phyloP scores from a whole-genome alignment of 2,797 vertebrate species.

The Melanotaenia maccullochi region DNA sequence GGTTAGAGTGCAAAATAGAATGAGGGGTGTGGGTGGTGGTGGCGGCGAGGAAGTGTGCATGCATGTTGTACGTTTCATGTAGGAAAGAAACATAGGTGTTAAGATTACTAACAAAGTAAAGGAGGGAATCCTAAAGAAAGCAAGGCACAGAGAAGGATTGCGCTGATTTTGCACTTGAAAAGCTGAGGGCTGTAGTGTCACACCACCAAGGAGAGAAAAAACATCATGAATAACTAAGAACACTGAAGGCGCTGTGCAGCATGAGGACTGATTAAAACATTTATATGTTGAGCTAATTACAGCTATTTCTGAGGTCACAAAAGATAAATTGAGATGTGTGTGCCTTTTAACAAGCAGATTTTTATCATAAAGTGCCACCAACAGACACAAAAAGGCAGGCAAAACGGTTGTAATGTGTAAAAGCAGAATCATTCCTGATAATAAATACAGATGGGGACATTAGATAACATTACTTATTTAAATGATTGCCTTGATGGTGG shows the following conservation, averaged over 20 bases:
- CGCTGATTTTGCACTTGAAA: constrained; percentile 1
- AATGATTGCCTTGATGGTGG: constrained; percentile 18
- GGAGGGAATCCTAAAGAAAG: background rate
- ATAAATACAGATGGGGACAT: constrained; percentile 41
- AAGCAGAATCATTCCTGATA: constrained; percentile 19
- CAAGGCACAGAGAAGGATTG: background rate
- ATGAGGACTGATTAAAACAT: constrained; percentile 49
- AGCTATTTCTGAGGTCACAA: constrained; percentile 56
- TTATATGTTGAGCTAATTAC: constrained; percentile 62
- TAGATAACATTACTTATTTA: constrained; percentile 58
- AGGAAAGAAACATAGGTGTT: constrained; percentile 1
- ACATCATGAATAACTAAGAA: constrained; percentile 36
- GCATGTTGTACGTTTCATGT: background rate
- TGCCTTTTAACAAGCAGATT: constrained; percentile 51
- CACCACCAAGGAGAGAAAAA: constrained; percentile 29
- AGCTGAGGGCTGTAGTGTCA: constrained; percentile 5
- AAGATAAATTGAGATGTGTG: constrained; percentile 52
- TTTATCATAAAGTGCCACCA: constrained; percentile 36
- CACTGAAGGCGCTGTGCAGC: constrained; percentile 21
- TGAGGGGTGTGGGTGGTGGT: no score
- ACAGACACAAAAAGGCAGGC: constrained; percentile 20
- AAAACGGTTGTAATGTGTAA: constrained; percentile 20
- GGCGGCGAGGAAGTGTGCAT: no score
- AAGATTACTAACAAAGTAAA: background rate
- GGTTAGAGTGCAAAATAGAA: no score